A percentile compares a stretch with the other conserved stretches of the same genome.
Evolutionary conservation across 2,113 vertebrate species (phyloP).

Genomic region (Tragelaphus strepsiceros): DNA sequence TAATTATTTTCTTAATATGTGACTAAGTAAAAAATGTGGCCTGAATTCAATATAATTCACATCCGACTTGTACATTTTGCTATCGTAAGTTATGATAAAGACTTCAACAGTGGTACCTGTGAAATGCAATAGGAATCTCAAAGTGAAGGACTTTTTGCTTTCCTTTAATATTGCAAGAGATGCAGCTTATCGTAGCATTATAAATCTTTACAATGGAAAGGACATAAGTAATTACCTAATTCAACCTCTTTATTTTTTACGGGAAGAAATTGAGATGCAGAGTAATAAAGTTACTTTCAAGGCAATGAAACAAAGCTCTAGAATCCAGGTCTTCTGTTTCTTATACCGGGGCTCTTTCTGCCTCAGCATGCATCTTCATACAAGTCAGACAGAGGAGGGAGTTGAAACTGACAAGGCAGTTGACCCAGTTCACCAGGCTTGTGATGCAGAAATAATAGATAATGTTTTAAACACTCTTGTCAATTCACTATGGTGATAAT

Average conservation of each 20-base stretch:
- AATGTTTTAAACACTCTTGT: conserved; percentile 57
- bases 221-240: background rate
- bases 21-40: background rate
- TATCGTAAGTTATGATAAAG: background rate
- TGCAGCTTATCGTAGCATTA: background rate
- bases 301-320: background rate
- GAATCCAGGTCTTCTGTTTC: background rate
- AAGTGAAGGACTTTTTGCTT: background rate
- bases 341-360: background rate
- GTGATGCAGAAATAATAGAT: conserved; percentile 62
- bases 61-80: background rate
- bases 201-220: background rate
- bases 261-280: background rate
- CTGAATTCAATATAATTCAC: background rate
- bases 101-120: background rate
- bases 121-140: background rate
- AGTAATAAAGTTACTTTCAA: background rate
- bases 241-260: background rate
- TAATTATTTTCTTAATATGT: background rate
- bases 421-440: conserved; percentile 26
- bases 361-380: background rate
- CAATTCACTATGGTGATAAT: conserved; percentile 52
- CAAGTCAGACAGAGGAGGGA: background rate
- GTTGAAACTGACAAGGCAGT: conserved; percentile 2
- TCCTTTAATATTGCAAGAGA: background rate